Evolutionary conservation across 1,140 invertebrate genomes (phyloP).

Genomic region (Uloborus diversus): DNA sequence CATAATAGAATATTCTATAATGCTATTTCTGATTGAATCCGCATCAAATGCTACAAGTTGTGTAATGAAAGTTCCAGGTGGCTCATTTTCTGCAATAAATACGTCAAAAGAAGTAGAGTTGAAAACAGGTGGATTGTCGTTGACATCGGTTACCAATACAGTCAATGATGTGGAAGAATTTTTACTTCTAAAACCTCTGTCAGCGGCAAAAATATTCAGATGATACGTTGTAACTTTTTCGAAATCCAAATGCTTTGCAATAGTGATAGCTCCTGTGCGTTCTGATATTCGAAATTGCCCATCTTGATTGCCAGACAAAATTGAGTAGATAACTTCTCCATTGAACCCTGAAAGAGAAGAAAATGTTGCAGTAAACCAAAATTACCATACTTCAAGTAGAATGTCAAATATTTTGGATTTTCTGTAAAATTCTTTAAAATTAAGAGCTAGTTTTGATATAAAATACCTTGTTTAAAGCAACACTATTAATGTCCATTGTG

Average conservation of each 20-base stretch:
- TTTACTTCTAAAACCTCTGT: constrained; percentile 78
- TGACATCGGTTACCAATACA: constrained; percentile 88
- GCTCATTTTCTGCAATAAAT: constrained; percentile 87
- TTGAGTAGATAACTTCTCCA: constrained; percentile 84
- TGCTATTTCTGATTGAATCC: constrained; percentile 86
- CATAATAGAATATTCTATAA: constrained; percentile 86
- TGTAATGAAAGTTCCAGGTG: constrained; percentile 81
- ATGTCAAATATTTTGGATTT: too few species aligned
- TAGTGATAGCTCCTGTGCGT: constrained; percentile 79
- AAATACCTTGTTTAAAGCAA: too few species aligned
- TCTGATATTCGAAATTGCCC: constrained; percentile 81
- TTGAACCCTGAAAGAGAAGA: constrained; percentile 75
- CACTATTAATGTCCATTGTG: too few species aligned
- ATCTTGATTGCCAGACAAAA: constrained; percentile 82
- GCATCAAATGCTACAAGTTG: constrained; percentile 82
- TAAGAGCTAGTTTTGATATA: too few species aligned
- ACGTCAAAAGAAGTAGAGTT: constrained; percentile 81
- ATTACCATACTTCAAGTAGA: too few species aligned
- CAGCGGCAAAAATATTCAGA: constrained; percentile 85
- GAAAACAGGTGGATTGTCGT: constrained; percentile 88
- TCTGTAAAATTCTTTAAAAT: too few species aligned
- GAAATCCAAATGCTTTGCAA: constrained; percentile 84
- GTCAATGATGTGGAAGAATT: constrained; percentile 80
- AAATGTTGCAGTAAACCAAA: neutral
- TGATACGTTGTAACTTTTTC: constrained; percentile 85